Base-by-base conservation (phyloP, 2,797 vertebrate species). In the Chaenodraco wilsoni region DNA sequence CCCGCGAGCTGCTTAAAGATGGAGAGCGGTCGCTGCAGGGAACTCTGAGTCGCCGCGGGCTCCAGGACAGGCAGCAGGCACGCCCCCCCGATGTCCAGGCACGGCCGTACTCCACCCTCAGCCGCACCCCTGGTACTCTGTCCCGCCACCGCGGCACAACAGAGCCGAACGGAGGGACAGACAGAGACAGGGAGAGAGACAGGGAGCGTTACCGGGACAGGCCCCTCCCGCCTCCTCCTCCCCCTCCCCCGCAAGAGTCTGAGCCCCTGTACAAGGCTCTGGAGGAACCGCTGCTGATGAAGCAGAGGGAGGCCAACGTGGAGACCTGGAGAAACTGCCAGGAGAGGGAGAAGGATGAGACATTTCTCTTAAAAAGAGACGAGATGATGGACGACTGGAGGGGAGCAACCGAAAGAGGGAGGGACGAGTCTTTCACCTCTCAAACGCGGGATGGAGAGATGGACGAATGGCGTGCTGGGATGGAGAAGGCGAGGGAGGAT, bases 211-310 rank as follows among this genome's bases (percentile, higher is more conserved):
- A 93, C 72, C 79, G 92, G 48, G 92, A 95, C 76, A 89, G 94
- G 33, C 94, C 94, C 10, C 87, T 95, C 13, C 94, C 94, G 0
- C 94, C 94, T 5, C 94, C 94, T 12, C 94, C 94, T 17, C 94
- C 94, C 0, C 94, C 94, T 15, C 94, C 94, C 0, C 93, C 93
- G 4, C 93, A 93, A 59, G 92, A 94, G 59, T 91, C 92, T 0
- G 96, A 97, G 91, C 95, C 96, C 54, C 92, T 98, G 76, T 97
- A 98, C 91, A 97, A 96, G 84, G 96, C 95, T 61, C 92, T 98
- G 83, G 97, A 98, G 86, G 96, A 97, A 76, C 93, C 94, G 0
- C 88, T 94, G 70, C 82, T 94, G 75, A 85, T 89, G 84, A 91
- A 89, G 40, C 89, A 91, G 80, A 87, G 89, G 76, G 91, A 92